Conservation (phyloP, 2,113 vertebrate species). For the Erythrocercus mccallii region DNA sequence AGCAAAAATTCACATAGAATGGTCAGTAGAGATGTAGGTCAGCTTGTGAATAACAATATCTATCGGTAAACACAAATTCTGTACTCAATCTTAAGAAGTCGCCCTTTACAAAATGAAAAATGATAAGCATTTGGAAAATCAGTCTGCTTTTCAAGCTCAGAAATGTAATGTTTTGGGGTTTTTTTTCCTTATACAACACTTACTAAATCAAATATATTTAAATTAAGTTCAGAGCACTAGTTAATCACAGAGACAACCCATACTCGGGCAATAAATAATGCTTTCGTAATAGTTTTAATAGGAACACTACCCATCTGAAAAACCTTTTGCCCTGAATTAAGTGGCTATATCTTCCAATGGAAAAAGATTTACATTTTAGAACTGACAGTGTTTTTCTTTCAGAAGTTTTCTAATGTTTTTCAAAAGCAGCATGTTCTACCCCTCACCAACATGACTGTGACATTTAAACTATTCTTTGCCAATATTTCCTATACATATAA, state of each 20-base stretch:
- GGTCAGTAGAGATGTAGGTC: background rate
- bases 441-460: background rate
- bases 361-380: background rate
- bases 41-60: background rate
- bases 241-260: background rate
- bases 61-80: background rate
- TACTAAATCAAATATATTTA: background rate
- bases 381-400: background rate
- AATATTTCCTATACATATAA: background rate
- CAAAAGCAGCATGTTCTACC: background rate
- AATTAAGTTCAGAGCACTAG: background rate
- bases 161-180: background rate
- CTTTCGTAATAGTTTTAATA: background rate
- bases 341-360: background rate
- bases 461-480: background rate
- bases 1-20: background rate
- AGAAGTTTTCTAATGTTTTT: background rate
- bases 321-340: background rate
- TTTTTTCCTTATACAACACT: background rate
- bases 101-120: background rate
- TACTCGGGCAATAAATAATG: background rate
- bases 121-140: background rate
- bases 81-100: background rate
- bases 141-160: background rate
- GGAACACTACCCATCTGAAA: background rate